A percentile compares a stretch with the other conserved stretches of the same genome.
phyloP scores from a whole-genome alignment of 2,113 vertebrate species.

The Genyomyrus donnyi region DNA sequence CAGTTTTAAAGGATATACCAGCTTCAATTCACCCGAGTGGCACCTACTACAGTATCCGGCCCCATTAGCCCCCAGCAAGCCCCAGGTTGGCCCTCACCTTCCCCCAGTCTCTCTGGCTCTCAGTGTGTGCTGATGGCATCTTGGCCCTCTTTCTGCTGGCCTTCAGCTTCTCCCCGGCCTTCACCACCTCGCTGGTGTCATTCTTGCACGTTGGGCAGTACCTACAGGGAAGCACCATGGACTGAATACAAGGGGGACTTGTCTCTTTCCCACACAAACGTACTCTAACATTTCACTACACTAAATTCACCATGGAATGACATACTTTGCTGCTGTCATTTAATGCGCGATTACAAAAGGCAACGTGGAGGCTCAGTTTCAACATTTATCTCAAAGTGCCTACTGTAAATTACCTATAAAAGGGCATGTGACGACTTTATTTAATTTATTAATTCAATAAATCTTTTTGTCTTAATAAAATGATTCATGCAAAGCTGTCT shows the following conservation, averaged over 20 bases:
- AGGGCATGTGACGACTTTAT: not conserved
- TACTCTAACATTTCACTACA: not conserved
- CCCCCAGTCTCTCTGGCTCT: constrained; percentile 97
- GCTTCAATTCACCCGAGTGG: not conserved
- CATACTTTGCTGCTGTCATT: not conserved
- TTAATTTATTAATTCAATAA: not conserved
- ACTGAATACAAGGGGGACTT: not conserved
- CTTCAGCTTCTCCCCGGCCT: constrained; percentile 92
- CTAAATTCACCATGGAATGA: not conserved
- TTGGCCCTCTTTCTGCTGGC: constrained; percentile 98
- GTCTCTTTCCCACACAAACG: not conserved
- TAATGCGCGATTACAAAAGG: not conserved
- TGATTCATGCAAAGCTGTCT: not conserved
- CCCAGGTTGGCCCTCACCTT: constrained; percentile 66
- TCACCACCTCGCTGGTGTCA: constrained; percentile 92
- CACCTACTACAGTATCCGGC: not conserved
- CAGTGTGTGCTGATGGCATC: constrained; percentile 97
- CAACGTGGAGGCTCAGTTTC: not conserved
- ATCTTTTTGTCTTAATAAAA: not conserved
- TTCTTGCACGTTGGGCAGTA: constrained; percentile 99
- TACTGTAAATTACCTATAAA: not conserved
- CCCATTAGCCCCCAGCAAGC: not conserved
- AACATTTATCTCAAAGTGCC: not conserved
- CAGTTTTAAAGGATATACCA: not conserved
- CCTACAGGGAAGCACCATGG: constrained; percentile 58